These are phyloP conservation scores for Tuberolachnus salignus DNA, from an alignment of 2,888 invertebrate genomes.

Conservation along the genomic window DNA sequence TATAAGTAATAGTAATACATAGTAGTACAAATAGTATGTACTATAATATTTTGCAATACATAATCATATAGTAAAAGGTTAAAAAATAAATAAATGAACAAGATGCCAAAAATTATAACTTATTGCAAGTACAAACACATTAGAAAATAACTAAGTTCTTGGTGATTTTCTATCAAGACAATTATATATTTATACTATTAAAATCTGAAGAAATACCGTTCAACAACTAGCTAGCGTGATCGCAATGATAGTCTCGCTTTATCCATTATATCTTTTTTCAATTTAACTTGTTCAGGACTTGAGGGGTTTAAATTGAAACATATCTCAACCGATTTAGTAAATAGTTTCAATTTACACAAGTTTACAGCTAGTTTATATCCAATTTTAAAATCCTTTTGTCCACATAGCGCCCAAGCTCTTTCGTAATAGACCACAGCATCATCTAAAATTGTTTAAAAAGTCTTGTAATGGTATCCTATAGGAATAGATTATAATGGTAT, in stretches of 20 bases:
- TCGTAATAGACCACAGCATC: constrained; percentile 70
- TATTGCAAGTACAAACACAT: not conserved
- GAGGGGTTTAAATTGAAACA: constrained; percentile 81
- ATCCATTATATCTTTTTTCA: constrained; percentile 91
- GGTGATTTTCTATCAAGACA: not conserved
- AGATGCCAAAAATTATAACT: not conserved
- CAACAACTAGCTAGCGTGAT: constrained; percentile 64
- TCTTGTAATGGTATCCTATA: not conserved
- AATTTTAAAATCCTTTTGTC: constrained; percentile 81
- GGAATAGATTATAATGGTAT: not conserved
- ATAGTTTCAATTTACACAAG: constrained; percentile 84
- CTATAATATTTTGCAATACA: no score
- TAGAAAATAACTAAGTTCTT: not conserved
- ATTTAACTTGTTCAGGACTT: constrained; percentile 87
- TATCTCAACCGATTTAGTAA: constrained; percentile 90
- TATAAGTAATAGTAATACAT: no score
- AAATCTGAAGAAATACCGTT: not conserved
- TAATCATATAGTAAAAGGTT: not conserved
- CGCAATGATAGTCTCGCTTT: constrained; percentile 81
- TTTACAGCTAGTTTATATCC: constrained; percentile 94
- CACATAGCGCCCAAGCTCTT: constrained; percentile 68
- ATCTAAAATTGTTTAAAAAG: constrained; percentile 57
- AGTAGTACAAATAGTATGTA: no score
- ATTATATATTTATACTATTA: no score
- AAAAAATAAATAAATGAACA: not conserved